Conservation (phyloP, 1,140 invertebrate species). For the Anastrepha ludens region DNA sequence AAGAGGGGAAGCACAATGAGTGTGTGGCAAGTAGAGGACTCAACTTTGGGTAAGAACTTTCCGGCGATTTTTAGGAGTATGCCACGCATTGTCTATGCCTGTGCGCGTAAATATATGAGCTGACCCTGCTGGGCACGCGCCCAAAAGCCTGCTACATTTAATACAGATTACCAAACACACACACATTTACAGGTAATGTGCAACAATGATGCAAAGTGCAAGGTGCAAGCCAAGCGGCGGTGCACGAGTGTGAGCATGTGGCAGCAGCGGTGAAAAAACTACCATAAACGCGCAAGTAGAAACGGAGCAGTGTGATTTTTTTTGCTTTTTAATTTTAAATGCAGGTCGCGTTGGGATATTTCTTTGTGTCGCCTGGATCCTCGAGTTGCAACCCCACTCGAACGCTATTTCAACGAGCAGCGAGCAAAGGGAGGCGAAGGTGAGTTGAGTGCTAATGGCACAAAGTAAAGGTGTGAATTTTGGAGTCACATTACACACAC, state of each 20-base stretch:
- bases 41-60: background rate
- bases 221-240: background rate
- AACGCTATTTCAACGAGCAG: no score
- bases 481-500: no score
- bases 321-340: background rate
- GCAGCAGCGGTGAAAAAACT: no score
- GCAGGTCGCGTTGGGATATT: background rate
- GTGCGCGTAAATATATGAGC: background rate
- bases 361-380: background rate
- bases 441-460: no score
- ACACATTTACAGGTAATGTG: no score
- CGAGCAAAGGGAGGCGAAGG: no score
- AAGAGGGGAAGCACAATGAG: background rate
- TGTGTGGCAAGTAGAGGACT: background rate
- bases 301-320: background rate
- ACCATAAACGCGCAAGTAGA: background rate
- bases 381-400: no score
- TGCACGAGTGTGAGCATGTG: background rate
- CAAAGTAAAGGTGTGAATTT: no score
- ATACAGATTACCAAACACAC: background rate
- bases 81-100: background rate
- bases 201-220: background rate
- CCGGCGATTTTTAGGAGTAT: background rate
- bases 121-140: background rate
- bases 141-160: constrained; percentile 25